phyloP scores from a whole-genome alignment of 1,140 invertebrate genomes.

The Neodiprion virginianus region DNA sequence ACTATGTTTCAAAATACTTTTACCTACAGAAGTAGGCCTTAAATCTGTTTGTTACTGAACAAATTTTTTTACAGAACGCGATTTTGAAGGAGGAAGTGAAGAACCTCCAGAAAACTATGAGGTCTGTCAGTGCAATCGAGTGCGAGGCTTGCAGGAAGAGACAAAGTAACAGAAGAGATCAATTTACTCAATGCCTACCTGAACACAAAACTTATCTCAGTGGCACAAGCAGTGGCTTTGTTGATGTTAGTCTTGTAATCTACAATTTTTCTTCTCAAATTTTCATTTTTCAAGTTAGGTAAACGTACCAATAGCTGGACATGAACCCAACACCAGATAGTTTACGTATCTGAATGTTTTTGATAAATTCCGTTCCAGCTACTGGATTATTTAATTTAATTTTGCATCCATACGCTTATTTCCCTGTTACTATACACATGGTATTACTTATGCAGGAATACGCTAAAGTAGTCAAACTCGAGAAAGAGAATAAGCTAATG shows the following conservation, averaged over 20 bases:
- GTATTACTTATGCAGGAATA: slow-evolving; percentile 32
- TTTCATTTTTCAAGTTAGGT: no score
- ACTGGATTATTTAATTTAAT: slow-evolving; percentile 7
- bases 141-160: slow-evolving; percentile 45
- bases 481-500: slow-evolving; percentile 42
- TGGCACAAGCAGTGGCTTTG: slow-evolving; percentile 40
- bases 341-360: neutral
- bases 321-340: no score
- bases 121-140: slow-evolving; percentile 31
- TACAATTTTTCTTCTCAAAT: neutral
- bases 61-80: slow-evolving; percentile 33
- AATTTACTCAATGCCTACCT: slow-evolving; percentile 39
- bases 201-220: slow-evolving; percentile 29
- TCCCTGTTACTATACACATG: slow-evolving; percentile 2
- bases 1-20: neutral
- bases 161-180: slow-evolving; percentile 36
- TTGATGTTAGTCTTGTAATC: slow-evolving; percentile 39
- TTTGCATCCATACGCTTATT: neutral
- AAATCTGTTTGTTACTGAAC: no score
- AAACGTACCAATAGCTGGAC: no score
- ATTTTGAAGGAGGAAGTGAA: slow-evolving; percentile 34
- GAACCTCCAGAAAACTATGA: slow-evolving; percentile 28
- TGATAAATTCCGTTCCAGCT: neutral
- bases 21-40: no score
- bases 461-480: slow-evolving; percentile 36